Evolutionary conservation across 2,888 invertebrate species (phyloP).

Genomic region (Seira musarum): DNA sequence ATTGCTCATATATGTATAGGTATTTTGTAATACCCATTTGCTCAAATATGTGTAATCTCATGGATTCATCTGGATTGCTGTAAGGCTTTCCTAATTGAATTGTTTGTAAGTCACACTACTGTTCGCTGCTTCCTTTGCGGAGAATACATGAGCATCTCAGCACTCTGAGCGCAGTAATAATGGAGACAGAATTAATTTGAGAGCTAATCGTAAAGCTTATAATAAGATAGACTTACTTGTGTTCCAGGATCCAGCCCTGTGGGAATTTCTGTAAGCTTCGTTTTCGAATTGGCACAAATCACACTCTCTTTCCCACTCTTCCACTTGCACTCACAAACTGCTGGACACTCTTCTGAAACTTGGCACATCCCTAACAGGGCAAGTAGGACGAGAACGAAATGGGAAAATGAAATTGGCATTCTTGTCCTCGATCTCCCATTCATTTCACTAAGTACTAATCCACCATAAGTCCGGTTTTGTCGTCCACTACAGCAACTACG

Average conservation of each 20-base stretch:
- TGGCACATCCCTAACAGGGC: conserved; percentile 58
- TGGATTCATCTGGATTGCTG: too few relatives aligned
- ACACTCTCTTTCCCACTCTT: conserved; percentile 90
- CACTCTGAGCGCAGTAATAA: too few relatives aligned
- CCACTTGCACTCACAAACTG: conserved; percentile 89
- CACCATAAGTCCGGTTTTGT: not conserved
- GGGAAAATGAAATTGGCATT: conserved; percentile 39
- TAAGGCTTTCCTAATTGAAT: too few relatives aligned
- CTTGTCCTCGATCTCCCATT: conserved; percentile 32
- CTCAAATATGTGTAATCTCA: too few relatives aligned
- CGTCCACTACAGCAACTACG: too few relatives aligned
- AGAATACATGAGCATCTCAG: too few relatives aligned
- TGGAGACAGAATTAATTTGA: too few relatives aligned
- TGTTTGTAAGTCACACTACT: too few relatives aligned
- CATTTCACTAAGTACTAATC: conserved; percentile 2
- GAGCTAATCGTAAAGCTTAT: too few relatives aligned
- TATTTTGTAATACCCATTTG: too few relatives aligned
- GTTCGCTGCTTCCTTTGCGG: too few relatives aligned
- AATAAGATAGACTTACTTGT: conserved; percentile 75
- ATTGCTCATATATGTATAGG: too few relatives aligned
- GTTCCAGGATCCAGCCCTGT: conserved; percentile 82
- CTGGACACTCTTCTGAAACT: conserved; percentile 69
- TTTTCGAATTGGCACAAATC: conserved; percentile 80
- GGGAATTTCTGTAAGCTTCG: conserved; percentile 82
- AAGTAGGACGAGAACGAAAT: conserved; percentile 43